A percentile compares a stretch with the other conserved stretches of the same genome.
phyloP scores from a whole-genome alignment of 2,888 invertebrate genomes.

The Standfussiana lucernea region DNA sequence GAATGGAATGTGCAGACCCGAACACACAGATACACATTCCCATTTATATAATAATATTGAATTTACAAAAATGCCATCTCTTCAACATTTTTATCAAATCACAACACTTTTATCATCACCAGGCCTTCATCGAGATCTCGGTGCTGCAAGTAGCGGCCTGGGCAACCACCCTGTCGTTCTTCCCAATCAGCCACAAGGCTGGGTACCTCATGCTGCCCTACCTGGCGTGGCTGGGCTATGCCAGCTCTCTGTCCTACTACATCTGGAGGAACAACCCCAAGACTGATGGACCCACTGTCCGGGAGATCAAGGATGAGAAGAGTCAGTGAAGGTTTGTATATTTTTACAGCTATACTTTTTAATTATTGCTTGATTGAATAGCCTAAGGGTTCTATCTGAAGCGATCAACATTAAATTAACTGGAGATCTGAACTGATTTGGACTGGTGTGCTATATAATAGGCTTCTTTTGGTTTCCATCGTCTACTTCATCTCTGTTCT shows the following conservation, averaged over 20 bases:
- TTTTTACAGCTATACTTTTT: background rate
- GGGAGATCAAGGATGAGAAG: constrained; percentile 70
- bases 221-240: constrained; percentile 84
- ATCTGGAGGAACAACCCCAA: constrained; percentile 85
- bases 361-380: background rate
- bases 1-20: background rate
- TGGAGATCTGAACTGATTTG: no score
- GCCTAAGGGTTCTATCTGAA: background rate
- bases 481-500: no score
- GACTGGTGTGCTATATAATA: no score
- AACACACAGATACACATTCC: background rate
- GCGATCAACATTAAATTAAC: background rate
- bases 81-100: background rate
- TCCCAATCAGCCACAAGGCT: constrained; percentile 76
- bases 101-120: constrained; percentile 17
- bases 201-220: constrained; percentile 82
- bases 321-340: constrained; percentile 57
- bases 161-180: constrained; percentile 81
- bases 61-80: background rate
- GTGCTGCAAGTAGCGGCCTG: constrained; percentile 79
- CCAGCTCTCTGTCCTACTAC: constrained; percentile 81
- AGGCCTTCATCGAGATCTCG: constrained; percentile 85
- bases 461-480: no score
- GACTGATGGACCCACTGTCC: constrained; percentile 65
- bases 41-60: no score